Evolutionary conservation across 2,888 invertebrate genomes (phyloP), one percentile per base, ranked within the genome.

Genomic region (Exocentrus adspersus): DNA sequence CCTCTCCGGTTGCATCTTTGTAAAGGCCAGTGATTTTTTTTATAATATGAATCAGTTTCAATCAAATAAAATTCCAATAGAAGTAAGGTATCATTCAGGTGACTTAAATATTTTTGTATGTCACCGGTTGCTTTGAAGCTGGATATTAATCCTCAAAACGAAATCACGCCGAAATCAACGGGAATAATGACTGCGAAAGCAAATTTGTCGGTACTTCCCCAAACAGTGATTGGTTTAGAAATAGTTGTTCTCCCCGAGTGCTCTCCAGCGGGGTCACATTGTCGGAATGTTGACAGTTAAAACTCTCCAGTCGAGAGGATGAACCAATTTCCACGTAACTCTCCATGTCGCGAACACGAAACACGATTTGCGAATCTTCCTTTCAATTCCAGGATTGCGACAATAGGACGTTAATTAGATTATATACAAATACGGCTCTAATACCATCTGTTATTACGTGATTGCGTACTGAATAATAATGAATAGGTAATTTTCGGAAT

Each of bases 321-420:
- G 77, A 78, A 78, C 78, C 78, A 79, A 79, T 79, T 79, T 79
- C 73, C 75, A 69, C 74, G 72, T 71, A 74, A 74, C 73, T 70
- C 79, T 79, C 72, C 72, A 77, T 74, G 80, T 80, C 80, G 75
- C 72, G 67, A 73, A 71, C 79, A 80, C 71, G 69, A 72, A 70
- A 69, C 71, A 68, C 70, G 76, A 75, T 76, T 77, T 74, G 73
- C 74, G 71, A 76, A 75, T 75, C 71, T 73, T 71, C 73, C 74
- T 74, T 74, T 75, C 71, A 68, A 69, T 69, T 67, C 61, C 71
- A 70, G 65, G 65, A 65, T 68, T 61, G 65, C 71, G 56, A 73
- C 72, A 73, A 74, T 73, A 63, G 60, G 70, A 70, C 73, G 75
- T 75, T 77, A 77, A 77, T 77, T 77, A 77, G 76, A 75, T 76